Evolutionary conservation across 2,888 invertebrate species (phyloP), one percentile per base, ranked within the genome.

Genomic region (Campoletis raptor): DNA sequence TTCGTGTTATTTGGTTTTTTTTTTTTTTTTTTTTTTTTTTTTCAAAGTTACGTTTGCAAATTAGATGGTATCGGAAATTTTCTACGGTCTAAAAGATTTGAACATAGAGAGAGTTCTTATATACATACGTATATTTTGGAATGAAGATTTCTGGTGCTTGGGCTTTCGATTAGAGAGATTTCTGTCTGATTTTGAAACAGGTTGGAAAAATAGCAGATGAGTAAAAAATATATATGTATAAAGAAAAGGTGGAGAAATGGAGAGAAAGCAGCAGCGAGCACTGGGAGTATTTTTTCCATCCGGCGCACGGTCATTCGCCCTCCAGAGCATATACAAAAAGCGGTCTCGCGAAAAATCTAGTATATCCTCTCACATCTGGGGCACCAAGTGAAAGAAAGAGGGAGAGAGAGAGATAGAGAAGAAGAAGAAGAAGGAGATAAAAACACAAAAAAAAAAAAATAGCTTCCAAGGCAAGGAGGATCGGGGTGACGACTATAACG

Each of bases 271-370:
- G 73, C 12, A 12, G 42, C 12, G 42, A 36, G 54, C 64, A 54
- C 76, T 18, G 40, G 61, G 36, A 64, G 52, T 52, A 69, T 76
- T 36, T 64, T 79, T 48, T 21, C 74, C 78, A 81, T 69, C 61
- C 78, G 73, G 61, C 40, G 54, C 78, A 81, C 87, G 84, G 82
- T 89, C 86, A 72, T 79, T 85, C 52, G 86, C 86, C 81, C 86
- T 79, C 84, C 57, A 66, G 40, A 18, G 24, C 80, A 66, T 80
- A 78, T 45, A 80, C 70, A 66, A 24, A 48, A 40, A 42, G 37
- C 21, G 57, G 30, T 84, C 42, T 73, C 21, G 61, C 78, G 69
- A 82, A 85, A 82, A 85, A 79, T 85, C 79, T 80, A 82, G 76
- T 79, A 70, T 83, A 72, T 83, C 64, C 77, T 83, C 70, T 72